Evolutionary conservation across 1,140 invertebrate species (phyloP), one percentile per base, ranked within the genome.

Genomic region (Diabrotica undecimpunctata): DNA sequence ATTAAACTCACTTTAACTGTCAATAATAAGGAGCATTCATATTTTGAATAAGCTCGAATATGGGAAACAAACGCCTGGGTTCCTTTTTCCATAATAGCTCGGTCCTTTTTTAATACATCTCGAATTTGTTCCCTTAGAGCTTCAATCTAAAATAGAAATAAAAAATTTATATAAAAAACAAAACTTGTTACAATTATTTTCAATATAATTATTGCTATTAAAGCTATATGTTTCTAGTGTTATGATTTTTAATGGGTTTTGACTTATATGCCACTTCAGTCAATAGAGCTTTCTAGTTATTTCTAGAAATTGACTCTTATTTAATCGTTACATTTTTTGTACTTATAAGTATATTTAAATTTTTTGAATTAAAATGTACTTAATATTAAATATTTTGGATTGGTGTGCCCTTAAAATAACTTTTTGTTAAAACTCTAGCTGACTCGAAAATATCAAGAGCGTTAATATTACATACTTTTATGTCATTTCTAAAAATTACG

Each of bases 11-110:
- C 86, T 81, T 97, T 96, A 5, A 95, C 78, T 74, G 88, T 83
- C 55, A 99, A 85, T 65, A 99, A 88, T 52, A 97, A 83, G 74
- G 87, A 91, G 75, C 96, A 98, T 79, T 99, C 97, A 79, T 99
- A 96, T 81, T 98, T 99, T 6, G 86, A 88, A 80, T 99, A 99
- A 0, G 93, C 88, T 74, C 93, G 88, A 50, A 99, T 85, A 77
- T 95, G 97, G 0, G 97, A 98, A 0, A 99, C 97, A 81, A 97
- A 99, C 5, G 97, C 96, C 65, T 88, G 81, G 69, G 93, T 91
- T 0, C 90, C 94, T 78, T 94, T 94, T 72, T 98, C 95, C 77
- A 94, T 90, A 35, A 94, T 74, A 4, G 86, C 83, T 69, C 94
- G 85, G 78, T 94, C 92, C 37, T 83, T 79, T 37, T 81, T 73